A percentile compares a stretch with the other conserved stretches of the same genome.
Evolutionary conservation across 2,888 invertebrate genomes (phyloP).

Genomic region (Sesia bembeciformis): DNA sequence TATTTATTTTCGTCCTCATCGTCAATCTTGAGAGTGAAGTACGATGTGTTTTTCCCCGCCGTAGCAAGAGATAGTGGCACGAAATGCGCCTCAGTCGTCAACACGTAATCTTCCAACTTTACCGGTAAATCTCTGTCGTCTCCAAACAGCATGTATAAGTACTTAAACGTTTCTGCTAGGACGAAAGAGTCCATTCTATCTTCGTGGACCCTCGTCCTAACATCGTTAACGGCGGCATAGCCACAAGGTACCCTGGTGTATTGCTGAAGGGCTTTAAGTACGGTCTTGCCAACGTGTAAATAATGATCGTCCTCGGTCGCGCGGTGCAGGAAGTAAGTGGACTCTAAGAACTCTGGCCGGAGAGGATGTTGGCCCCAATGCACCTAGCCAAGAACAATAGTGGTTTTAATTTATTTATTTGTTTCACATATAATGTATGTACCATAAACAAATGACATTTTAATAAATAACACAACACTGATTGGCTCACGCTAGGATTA

Average conservation of each 20-base stretch:
- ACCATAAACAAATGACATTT: too few relatives aligned
- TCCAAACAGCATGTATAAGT: slow-evolving; percentile 94
- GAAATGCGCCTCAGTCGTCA: slow-evolving; percentile 96
- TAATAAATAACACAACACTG: too few relatives aligned
- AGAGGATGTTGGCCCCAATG: slow-evolving; percentile 99
- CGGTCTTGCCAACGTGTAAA: slow-evolving; percentile 90
- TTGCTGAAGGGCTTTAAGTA: slow-evolving; percentile 90
- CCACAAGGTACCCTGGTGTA: slow-evolving; percentile 96
- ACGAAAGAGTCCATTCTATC: slow-evolving; percentile 99
- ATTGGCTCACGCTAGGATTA: too few relatives aligned
- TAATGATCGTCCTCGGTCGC: slow-evolving; percentile 98
- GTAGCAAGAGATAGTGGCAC: slow-evolving; percentile 89
- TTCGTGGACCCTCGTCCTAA: slow-evolving; percentile 91
- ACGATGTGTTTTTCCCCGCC: slow-evolving; percentile 66
- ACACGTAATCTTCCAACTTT: slow-evolving; percentile 89
- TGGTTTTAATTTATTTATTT: too few relatives aligned
- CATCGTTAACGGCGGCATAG: slow-evolving; percentile 97
- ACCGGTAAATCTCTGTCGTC: slow-evolving; percentile 87
- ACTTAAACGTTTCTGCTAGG: slow-evolving; percentile 97
- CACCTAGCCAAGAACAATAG: slow-evolving; percentile 69
- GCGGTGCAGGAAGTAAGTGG: slow-evolving; percentile 96
- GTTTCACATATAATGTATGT: too few relatives aligned
- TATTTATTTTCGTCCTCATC: slow-evolving; percentile 59
- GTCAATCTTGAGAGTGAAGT: slow-evolving; percentile 61
- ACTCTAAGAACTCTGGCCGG: slow-evolving; percentile 97